These are phyloP conservation scores for Cerastis rubricosa DNA, from an alignment of 2,888 invertebrate genomes.

Conservation along the genomic window DNA sequence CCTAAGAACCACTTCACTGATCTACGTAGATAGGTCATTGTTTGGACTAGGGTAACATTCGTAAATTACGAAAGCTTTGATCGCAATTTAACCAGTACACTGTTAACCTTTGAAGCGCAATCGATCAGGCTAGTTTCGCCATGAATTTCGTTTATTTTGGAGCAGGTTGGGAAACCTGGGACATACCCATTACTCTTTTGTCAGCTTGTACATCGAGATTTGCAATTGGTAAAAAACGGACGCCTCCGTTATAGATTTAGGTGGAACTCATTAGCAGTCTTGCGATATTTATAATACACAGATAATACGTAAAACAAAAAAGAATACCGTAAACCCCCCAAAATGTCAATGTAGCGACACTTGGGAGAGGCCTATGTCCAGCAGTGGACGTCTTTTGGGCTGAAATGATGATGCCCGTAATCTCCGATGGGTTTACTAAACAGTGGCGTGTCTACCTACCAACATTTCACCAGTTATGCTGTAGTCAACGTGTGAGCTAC, in stretches of 20 bases:
- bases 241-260: neutral
- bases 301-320: no score
- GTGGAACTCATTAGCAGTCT: neutral
- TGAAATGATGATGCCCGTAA: no score
- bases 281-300: no score
- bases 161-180: neutral
- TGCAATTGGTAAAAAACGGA: neutral
- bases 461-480: neutral
- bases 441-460: neutral
- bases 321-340: no score
- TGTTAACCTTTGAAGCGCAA: conserved; percentile 41
- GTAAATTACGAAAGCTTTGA: conserved; percentile 32
- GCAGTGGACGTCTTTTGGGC: no score
- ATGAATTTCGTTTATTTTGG: conserved; percentile 2
- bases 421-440: no score
- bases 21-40: conserved; percentile 4
- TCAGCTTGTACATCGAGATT: neutral
- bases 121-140: neutral
- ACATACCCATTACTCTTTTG: neutral
- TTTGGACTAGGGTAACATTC: conserved; percentile 28
- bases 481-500: no score
- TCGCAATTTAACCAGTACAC: conserved; percentile 28
- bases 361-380: no score
- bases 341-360: no score
- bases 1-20: neutral